These are phyloP conservation scores for Osmoderma eremita DNA, from an alignment of 2,888 invertebrate species.

Conservation along the genomic window DNA sequence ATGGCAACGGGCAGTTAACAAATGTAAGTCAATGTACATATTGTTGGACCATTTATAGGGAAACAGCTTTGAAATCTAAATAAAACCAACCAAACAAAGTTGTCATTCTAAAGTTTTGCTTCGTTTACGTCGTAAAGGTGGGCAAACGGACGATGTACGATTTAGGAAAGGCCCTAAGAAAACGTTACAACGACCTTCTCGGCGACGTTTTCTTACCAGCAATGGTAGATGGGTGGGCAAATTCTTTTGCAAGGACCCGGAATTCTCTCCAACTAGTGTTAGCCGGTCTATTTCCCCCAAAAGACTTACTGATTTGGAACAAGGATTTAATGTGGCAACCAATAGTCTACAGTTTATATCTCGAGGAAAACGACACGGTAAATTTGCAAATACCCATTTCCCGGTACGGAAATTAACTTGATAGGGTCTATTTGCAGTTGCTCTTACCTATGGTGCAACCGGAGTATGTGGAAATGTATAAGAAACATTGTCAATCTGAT, in stretches of 20 bases:
- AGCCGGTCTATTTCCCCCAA: conserved; percentile 80
- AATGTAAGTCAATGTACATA: conserved; percentile 9
- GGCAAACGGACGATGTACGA: conserved; percentile 81
- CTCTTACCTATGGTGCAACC: neutral
- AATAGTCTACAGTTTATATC: conserved; percentile 83
- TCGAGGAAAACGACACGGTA: conserved; percentile 59
- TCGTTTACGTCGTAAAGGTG: conserved; percentile 71
- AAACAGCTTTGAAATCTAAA: too few relatives aligned
- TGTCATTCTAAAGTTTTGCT: too few relatives aligned
- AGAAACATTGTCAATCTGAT: conserved; percentile 2
- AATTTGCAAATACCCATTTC: neutral
- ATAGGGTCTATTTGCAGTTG: neutral
- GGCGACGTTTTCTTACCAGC: conserved; percentile 71
- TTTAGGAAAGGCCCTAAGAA: conserved; percentile 77
- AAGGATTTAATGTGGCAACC: conserved; percentile 83
- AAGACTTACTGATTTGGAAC: conserved; percentile 72
- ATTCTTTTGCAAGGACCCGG: conserved; percentile 13
- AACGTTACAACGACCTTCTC: conserved; percentile 75
- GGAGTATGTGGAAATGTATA: neutral
- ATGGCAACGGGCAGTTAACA: conserved; percentile 79
- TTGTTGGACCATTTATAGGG: too few relatives aligned
- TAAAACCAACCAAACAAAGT: too few relatives aligned
- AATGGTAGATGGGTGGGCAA: conserved; percentile 63
- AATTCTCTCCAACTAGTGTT: conserved; percentile 68
- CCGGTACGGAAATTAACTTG: neutral